These are phyloP conservation scores for Escarpia spicata DNA, from an alignment of 2,888 invertebrate genomes.

Conservation along the genomic window DNA sequence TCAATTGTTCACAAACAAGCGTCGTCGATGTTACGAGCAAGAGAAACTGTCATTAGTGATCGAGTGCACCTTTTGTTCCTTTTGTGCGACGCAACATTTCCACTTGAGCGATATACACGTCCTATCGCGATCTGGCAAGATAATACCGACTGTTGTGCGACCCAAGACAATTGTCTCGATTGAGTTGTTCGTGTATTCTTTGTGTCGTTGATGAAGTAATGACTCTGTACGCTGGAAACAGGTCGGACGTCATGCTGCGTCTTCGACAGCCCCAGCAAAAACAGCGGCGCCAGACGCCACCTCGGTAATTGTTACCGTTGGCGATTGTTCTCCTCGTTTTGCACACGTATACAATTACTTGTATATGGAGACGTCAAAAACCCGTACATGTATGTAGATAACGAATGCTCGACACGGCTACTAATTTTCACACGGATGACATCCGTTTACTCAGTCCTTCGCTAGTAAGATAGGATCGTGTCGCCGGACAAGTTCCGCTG, in stretches of 20 bases:
- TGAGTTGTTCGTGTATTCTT: not conserved
- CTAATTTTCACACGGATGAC: not conserved
- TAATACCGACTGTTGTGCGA: not conserved
- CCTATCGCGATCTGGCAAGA: not conserved
- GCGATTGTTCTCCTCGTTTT: not conserved
- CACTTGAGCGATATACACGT: not conserved
- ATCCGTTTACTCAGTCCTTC: not conserved
- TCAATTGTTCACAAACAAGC: not conserved
- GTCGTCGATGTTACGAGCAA: not conserved
- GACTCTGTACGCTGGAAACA: not conserved
- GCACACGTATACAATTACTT: not conserved
- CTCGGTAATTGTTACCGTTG: not conserved
- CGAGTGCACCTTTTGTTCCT: constrained; percentile 2
- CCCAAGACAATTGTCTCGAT: not conserved
- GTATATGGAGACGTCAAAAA: not conserved
- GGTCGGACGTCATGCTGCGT: not conserved
- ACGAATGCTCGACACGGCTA: not conserved
- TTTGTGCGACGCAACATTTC: not conserved
- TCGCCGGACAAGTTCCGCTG: not conserved
- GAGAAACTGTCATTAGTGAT: not conserved
- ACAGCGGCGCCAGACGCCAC: not conserved
- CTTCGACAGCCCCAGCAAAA: not conserved
- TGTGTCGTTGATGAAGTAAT: not conserved
- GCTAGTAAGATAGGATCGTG: not conserved
- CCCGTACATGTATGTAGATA: not conserved